Percentiles rank a stretch among this genome's conserved stretches.
phyloP scores from a whole-genome alignment of 2,888 invertebrate species.

The Thymelicus sylvestris region DNA sequence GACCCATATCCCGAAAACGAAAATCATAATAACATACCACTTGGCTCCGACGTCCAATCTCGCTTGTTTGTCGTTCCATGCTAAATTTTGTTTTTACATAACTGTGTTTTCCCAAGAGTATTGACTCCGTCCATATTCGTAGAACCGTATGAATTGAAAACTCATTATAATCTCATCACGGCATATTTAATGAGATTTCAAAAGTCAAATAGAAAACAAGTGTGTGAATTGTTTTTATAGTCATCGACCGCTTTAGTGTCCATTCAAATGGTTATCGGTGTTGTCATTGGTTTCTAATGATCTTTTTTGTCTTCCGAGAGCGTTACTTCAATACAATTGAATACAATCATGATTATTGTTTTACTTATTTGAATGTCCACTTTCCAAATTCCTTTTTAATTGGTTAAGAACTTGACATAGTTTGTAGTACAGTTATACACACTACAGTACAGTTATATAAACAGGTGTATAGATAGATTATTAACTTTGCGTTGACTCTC shows the following conservation, averaged over 20 bases:
- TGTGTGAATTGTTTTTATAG: constrained; percentile 35
- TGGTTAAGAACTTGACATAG: constrained; percentile 29
- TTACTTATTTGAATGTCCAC: constrained; percentile 21
- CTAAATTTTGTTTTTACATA: constrained; percentile 33
- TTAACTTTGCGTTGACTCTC: no score
- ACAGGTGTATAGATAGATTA: no score
- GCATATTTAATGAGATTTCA: constrained; percentile 36
- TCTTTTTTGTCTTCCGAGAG: constrained; percentile 24
- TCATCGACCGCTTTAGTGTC: constrained; percentile 17
- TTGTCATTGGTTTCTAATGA: constrained; percentile 26
- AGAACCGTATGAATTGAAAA: constrained; percentile 34
- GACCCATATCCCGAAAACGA: constrained; percentile 28
- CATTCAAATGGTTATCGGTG: constrained; percentile 19
- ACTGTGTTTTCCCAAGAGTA: constrained; percentile 31
- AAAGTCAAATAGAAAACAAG: constrained; percentile 34
- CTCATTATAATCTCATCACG: constrained; percentile 38
- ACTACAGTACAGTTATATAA: no score
- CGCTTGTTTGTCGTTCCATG: constrained; percentile 35
- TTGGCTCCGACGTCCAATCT: constrained; percentile 34
- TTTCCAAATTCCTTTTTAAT: constrained; percentile 24
- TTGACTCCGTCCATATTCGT: constrained; percentile 23
- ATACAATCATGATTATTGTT: constrained; percentile 29
- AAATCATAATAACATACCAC: constrained; percentile 34
- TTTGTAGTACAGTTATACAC: no score
- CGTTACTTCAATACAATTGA: constrained; percentile 18